Evolutionary conservation across 1,140 invertebrate genomes (phyloP).

Genomic region (Globodera rostochiensis): DNA sequence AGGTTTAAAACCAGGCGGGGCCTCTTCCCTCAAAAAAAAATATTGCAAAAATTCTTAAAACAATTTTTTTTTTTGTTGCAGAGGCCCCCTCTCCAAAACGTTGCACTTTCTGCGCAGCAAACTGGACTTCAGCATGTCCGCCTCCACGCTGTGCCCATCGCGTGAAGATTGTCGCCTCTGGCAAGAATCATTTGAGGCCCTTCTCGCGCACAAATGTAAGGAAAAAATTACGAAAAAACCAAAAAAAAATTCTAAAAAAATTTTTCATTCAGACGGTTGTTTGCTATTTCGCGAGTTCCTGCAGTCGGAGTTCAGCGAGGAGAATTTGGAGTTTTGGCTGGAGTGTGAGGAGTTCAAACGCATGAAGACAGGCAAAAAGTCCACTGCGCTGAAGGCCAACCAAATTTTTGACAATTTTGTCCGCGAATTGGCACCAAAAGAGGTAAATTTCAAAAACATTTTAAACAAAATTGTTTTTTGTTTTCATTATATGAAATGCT

Average conservation of each 20-base stretch:
- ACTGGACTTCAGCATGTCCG: conserved; percentile 46
- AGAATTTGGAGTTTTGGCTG: conserved; percentile 53
- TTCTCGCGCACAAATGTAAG: conserved; percentile 49
- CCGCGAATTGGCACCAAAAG: conserved; percentile 43
- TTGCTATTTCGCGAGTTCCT: conserved; percentile 50
- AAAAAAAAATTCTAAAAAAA: neutral
- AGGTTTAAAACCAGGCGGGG: neutral
- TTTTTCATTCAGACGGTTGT: conserved; percentile 38
- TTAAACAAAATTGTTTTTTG: no score
- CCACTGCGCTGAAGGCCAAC: conserved; percentile 46
- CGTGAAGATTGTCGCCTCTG: conserved; percentile 46
- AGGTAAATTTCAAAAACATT: conserved; percentile 32
- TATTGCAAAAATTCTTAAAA: neutral
- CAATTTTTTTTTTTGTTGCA: conserved; percentile 23
- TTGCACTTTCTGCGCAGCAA: conserved; percentile 42
- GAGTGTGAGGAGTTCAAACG: conserved; percentile 53
- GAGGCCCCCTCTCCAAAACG: conserved; percentile 39
- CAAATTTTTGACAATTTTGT: conserved; percentile 43
- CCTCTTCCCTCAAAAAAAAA: neutral
- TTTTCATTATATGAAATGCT: no score
- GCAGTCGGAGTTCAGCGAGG: conserved; percentile 42
- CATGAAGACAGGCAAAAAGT: conserved; percentile 46
- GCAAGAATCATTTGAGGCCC: conserved; percentile 53
- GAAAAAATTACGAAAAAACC: neutral
- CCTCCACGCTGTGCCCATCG: conserved; percentile 46